Base-by-base conservation (phyloP, 2,888 invertebrate species). In the Omphaloscelis lunosa region DNA sequence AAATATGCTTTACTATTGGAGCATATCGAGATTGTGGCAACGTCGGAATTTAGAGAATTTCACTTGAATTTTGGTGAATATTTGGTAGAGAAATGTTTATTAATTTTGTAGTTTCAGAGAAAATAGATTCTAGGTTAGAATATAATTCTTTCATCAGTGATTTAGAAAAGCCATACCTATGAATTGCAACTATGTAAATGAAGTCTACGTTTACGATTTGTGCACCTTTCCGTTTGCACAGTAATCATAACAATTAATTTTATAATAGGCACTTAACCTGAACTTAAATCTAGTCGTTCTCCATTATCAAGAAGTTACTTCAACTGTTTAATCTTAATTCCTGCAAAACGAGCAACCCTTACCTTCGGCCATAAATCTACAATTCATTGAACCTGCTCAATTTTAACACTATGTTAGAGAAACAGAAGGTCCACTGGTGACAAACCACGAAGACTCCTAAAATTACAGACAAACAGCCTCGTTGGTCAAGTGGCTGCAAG, bases 1-100 rank as follows among this genome's bases (percentile, higher is more conserved):
- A 85, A 86, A 85, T 77, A 79, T 87, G 85, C 83, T 85, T 85
- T 73, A 75, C 77, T 75, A 85, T 82, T 65, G 84, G 72, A 20
- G 48, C 39, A 29, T 83, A 83, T 84, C 74, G 76, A 73, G 48
- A 58, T 72, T 56, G 75, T 70, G 62, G 74, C 59, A 62, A 45
- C 74, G 66, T n/a, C 5, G 74, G 80, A 74, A 86, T 83, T 74
- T 67, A 0, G n/a, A 72, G 58, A 67, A 86, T 84, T 79, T 67
- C 39, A n/a, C 39, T 34, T 66, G 68, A 74, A 85, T 77, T 85
- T 83, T 68, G 23, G 39, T 73, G 63, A 77, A 85, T 85, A 81
- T 63, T 63, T 69, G 72, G 71, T 65, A 12, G 59, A 27, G 75
- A 71, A 74, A 79, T 69, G 69, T 67, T 78, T 68, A 72, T 27